Percentiles rank a stretch among this genome's conserved stretches.
Evolutionary conservation across 2,113 vertebrate species (phyloP).

Genomic region (Mystacornis crossleyi): DNA sequence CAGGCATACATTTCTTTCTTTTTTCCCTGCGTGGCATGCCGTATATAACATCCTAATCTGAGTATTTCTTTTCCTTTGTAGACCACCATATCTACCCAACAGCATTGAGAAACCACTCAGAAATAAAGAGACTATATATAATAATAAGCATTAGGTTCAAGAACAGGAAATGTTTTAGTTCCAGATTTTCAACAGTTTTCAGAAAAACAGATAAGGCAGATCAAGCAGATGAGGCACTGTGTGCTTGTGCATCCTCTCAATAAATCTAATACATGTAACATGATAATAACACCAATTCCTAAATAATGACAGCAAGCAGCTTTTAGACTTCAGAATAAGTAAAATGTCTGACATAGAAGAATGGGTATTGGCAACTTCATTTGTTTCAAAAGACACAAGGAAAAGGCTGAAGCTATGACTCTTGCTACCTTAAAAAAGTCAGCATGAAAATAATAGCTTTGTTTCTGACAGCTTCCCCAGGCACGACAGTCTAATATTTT

Average conservation of each 20-base stretch:
- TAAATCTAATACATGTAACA: background rate
- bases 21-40: background rate
- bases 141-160: background rate
- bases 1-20: background rate
- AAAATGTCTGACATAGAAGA: background rate
- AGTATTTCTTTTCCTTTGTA: background rate
- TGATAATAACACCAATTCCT: background rate
- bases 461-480: background rate
- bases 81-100: background rate
- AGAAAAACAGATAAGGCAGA: background rate
- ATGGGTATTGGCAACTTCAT: background rate
- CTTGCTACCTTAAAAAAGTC: background rate
- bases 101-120: background rate
- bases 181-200: background rate
- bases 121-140: background rate
- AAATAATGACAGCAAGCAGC: background rate
- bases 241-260: background rate
- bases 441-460: background rate
- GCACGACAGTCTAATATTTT: background rate
- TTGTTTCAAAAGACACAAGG: background rate
- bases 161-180: background rate
- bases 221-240: background rate
- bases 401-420: background rate
- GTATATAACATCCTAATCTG: background rate
- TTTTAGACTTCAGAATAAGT: background rate